A percentile compares a stretch with the other conserved stretches of the same genome.
These are phyloP conservation scores for Ramphastos sulfuratus DNA, from an alignment of 2,113 vertebrate genomes.

Conservation along the genomic window DNA sequence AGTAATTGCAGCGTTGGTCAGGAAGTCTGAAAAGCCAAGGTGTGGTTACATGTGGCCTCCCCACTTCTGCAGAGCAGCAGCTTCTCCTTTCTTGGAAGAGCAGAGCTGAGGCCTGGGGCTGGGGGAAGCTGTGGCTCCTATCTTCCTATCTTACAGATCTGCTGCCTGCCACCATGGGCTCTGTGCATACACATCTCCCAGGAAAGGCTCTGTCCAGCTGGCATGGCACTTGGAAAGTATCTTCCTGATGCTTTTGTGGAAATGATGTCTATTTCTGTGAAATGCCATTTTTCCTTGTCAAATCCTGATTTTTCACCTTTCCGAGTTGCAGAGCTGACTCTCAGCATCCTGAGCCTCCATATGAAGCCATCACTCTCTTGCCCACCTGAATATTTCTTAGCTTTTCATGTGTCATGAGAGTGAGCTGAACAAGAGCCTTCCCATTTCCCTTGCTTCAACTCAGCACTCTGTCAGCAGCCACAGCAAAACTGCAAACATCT, in stretches of 20 bases:
- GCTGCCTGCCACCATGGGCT: not conserved
- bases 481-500: not conserved
- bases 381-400: not conserved
- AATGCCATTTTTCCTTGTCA: not conserved
- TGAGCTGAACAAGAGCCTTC: not conserved
- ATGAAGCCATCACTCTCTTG: not conserved
- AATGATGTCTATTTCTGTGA: not conserved
- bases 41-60: fast-evolving
- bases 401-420: not conserved
- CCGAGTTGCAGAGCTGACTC: not conserved
- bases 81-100: conserved; percentile 10
- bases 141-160: not conserved
- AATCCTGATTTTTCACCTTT: not conserved
- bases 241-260: not conserved
- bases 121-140: not conserved
- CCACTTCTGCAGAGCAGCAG: not conserved
- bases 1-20: fast-evolving
- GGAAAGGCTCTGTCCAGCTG: not conserved
- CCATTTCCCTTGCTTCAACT: not conserved
- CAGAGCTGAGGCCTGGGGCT: not conserved
- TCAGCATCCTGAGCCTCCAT: not conserved
- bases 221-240: not conserved
- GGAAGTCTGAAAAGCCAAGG: not conserved
- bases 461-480: not conserved
- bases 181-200: not conserved